Percentiles rank a stretch among this genome's conserved stretches.
Conservation (phyloP, 92 coral and sea anemone genomes). For the Blastomussa wellsi region DNA sequence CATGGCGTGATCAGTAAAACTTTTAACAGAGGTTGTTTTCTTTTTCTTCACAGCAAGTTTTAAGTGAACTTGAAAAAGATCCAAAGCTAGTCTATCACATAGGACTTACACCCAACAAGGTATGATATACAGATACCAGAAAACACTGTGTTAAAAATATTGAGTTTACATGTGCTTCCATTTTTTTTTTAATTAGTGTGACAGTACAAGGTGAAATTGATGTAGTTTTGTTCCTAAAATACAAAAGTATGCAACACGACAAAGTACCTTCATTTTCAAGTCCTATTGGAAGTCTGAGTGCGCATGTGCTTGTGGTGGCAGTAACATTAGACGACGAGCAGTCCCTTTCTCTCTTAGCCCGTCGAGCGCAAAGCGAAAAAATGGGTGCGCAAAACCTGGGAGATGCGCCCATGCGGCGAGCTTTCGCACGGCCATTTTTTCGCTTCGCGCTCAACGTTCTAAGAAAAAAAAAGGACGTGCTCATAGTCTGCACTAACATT, state of each 20-base stretch:
- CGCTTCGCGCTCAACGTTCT: no score
- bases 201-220: not conserved
- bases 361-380: no score
- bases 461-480: no score
- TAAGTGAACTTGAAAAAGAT: slow-evolving; percentile 93
- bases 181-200: not conserved
- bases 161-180: not conserved
- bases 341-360: no score
- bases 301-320: not conserved
- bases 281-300: not conserved
- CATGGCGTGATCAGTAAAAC: no score
- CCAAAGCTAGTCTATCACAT: slow-evolving; percentile 96
- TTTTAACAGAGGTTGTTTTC: not conserved
- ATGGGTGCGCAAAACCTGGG: no score
- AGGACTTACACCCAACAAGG: slow-evolving; percentile 98
- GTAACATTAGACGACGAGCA: no score
- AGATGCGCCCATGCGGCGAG: no score
- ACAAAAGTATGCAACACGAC: not conserved
- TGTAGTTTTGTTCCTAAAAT: not conserved
- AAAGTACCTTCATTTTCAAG: not conserved
- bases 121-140: not conserved
- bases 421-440: no score
- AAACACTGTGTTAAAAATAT: not conserved
- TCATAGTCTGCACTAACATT: not conserved
- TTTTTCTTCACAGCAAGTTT: slow-evolving; percentile 75